Evolutionary conservation across 2,797 vertebrate genomes (phyloP).

Genomic region (Salarias fasciatus): DNA sequence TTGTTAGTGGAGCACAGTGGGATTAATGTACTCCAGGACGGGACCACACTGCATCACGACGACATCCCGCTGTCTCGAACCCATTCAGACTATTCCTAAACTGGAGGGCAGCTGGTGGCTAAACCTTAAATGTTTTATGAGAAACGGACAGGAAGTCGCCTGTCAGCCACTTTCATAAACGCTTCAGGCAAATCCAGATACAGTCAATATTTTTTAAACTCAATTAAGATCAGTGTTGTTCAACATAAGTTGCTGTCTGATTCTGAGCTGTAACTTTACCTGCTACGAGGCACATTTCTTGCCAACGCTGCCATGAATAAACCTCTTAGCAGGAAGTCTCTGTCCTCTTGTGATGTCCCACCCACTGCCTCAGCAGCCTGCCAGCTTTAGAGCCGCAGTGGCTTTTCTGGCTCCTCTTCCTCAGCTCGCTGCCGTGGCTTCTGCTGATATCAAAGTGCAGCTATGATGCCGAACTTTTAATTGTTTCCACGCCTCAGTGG

Average conservation of each 20-base stretch:
- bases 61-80: neutral
- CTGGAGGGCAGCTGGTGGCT: conserved; percentile 14
- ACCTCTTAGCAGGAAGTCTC: conserved; percentile 37
- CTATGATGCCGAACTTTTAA: no score
- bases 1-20: no score
- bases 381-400: neutral
- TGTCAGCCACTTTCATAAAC: no score
- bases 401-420: no score
- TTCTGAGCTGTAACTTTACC: neutral
- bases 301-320: conserved; percentile 24
- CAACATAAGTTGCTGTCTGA: no score
- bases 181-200: neutral
- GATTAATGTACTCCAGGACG: no score
- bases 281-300: neutral
- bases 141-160: conserved; percentile 16
- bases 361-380: conserved; percentile 6
- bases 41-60: no score
- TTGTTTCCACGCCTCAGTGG: no score
- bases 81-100: conserved; percentile 6
- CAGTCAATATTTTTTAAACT: conserved; percentile 10
- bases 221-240: no score
- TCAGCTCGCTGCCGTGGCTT: no score
- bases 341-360: conserved; percentile 25
- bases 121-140: conserved; percentile 42
- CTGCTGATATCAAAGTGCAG: no score